phyloP scores from a whole-genome alignment of 2,113 vertebrate species.

The Echinops telfairi region DNA sequence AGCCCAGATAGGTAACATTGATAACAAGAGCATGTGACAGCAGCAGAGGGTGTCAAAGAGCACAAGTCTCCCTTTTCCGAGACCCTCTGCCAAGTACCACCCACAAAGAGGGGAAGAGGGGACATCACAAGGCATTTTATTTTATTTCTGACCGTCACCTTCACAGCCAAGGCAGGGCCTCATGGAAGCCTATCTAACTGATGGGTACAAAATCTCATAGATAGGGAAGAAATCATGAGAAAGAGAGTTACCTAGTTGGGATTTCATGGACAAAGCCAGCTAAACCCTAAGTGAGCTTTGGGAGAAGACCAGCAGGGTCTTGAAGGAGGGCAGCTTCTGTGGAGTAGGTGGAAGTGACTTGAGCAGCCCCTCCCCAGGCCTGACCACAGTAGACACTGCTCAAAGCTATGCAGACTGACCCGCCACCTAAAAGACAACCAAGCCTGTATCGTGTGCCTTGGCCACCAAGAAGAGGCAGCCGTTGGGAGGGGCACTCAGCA shows the following conservation, averaged over 20 bases:
- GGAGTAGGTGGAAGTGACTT: background rate
- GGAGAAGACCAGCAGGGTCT: background rate
- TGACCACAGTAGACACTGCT: background rate
- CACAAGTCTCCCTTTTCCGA: background rate
- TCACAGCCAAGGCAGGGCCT: background rate
- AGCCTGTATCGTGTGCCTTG: background rate
- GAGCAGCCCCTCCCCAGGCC: background rate
- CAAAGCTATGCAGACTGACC: background rate
- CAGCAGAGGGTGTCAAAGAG: background rate
- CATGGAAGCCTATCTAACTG: fast-evolving
- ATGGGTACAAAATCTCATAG: background rate
- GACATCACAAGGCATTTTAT: fast-evolving
- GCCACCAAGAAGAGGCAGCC: background rate
- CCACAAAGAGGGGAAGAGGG: background rate
- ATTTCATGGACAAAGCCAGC: background rate
- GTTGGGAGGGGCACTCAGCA: background rate
- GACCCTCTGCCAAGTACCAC: fast-evolving
- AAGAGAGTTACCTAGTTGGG: slow-evolving; percentile 45
- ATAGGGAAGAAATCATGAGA: background rate
- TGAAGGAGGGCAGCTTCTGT: background rate
- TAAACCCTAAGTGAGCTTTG: slow-evolving; percentile 10
- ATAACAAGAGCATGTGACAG: background rate
- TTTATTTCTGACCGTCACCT: no score
- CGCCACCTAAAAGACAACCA: background rate
- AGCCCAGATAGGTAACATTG: background rate